Evolutionary conservation across 2,888 invertebrate genomes (phyloP).

Genomic region (Elegia similella): DNA sequence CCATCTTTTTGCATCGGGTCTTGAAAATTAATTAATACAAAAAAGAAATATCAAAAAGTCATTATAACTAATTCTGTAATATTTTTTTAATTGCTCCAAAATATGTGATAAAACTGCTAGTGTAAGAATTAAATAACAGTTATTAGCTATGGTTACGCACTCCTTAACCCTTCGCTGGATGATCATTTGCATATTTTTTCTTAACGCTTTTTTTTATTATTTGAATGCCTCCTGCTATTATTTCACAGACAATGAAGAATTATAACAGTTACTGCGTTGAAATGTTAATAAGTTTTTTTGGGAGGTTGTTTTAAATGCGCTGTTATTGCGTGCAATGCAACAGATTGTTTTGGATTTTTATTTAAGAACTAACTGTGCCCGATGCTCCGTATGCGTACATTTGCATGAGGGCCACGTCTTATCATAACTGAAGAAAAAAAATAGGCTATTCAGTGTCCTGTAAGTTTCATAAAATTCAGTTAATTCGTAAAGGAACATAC

Average conservation of each 20-base stretch:
- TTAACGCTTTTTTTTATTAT: conserved; percentile 51
- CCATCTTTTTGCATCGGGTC: no score
- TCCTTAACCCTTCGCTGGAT: conserved; percentile 43
- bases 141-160: conserved; percentile 38
- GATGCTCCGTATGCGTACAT: no score
- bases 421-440: no score
- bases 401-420: no score
- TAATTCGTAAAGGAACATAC: no score
- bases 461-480: no score
- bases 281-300: conserved; percentile 71
- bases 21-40: no score
- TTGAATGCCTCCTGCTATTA: conserved; percentile 51
- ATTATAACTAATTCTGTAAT: no score
- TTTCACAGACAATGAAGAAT: conserved; percentile 58
- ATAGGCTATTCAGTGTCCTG: no score
- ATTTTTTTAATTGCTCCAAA: no score
- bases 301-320: conserved; percentile 40
- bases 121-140: conserved; percentile 36
- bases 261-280: conserved; percentile 61
- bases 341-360: conserved; percentile 40
- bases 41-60: no score
- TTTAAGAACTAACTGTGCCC: no score
- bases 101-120: neutral
- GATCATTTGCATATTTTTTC: conserved; percentile 64
- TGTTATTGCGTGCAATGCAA: conserved; percentile 32